Evolutionary conservation across 2,113 vertebrate genomes (phyloP).

Genomic region (Thermophis baileyi): DNA sequence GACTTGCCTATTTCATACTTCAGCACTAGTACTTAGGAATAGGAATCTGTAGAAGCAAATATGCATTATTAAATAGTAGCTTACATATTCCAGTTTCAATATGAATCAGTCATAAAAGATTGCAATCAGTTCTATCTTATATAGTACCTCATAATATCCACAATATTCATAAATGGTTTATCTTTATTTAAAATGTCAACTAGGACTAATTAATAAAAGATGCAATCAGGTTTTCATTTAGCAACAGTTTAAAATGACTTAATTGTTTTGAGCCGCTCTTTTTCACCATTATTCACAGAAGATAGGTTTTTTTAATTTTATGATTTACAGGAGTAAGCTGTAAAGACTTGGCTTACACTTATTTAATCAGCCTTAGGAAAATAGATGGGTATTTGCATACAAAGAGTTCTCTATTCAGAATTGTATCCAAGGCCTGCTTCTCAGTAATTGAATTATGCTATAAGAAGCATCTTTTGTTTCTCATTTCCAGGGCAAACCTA

Average conservation of each 20-base stretch:
- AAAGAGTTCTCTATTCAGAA: not conserved
- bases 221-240: constrained; percentile 20
- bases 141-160: not conserved
- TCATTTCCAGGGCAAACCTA: not conserved
- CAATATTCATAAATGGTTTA: constrained; percentile 9
- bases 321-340: not conserved
- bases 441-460: not conserved
- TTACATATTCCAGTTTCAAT: not conserved
- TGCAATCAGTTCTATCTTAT: not conserved
- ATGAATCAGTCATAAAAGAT: not conserved
- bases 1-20: not conserved
- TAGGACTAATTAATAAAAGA: constrained; percentile 21
- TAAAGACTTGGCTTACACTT: constrained; percentile 3
- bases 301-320: constrained; percentile 1
- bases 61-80: not conserved
- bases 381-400: constrained; percentile 2
- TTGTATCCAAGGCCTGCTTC: not conserved
- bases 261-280: not conserved
- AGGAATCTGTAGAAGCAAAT: not conserved
- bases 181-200: constrained; percentile 21
- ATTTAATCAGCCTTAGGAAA: constrained; percentile 1
- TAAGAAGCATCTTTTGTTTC: not conserved
- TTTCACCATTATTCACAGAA: constrained; percentile 13
- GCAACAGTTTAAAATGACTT: constrained; percentile 8
- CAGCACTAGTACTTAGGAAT: not conserved